Conservation (phyloP, 2,888 invertebrate species). For the Limulus polyphemus region DNA sequence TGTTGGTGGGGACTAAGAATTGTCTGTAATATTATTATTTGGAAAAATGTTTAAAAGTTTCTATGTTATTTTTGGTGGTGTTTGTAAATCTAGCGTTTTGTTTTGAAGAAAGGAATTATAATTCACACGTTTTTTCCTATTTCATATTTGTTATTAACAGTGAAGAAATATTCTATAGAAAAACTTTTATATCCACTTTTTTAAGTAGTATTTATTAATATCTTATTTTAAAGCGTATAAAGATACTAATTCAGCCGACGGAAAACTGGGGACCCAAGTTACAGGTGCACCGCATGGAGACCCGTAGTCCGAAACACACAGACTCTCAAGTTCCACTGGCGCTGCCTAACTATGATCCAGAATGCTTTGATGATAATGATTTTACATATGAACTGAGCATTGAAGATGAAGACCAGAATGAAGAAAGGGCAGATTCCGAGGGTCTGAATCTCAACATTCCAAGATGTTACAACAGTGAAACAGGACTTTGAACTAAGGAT, state of each 20-base stretch:
- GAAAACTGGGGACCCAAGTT: conserved; percentile 36
- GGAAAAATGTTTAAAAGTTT: no score
- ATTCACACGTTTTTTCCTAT: no score
- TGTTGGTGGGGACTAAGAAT: no score
- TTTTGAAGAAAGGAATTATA: conserved; percentile 26
- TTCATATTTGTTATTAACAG: no score
- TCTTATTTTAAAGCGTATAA: conserved; percentile 29
- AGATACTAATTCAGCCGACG: conserved; percentile 30
- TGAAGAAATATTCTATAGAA: no score
- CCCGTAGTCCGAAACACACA: conserved; percentile 29
- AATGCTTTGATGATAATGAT: conserved; percentile 9
- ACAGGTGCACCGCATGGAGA: conserved; percentile 14
- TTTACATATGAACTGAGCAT: no score
- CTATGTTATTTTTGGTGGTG: no score
- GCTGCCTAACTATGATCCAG: conserved; percentile 24
- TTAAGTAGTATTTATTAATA: neutral
- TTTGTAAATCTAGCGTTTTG: no score
- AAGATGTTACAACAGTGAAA: conserved; percentile 10
- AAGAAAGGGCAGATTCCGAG: conserved; percentile 18
- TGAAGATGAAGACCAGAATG: conserved; percentile 14
- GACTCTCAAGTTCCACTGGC: conserved; percentile 29
- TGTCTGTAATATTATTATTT: no score
- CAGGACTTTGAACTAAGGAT: conserved; percentile 14
- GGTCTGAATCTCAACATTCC: conserved; percentile 22
- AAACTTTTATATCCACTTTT: no score